phyloP scores from a whole-genome alignment of 2,888 invertebrate genomes.

The Elysia crispata region DNA sequence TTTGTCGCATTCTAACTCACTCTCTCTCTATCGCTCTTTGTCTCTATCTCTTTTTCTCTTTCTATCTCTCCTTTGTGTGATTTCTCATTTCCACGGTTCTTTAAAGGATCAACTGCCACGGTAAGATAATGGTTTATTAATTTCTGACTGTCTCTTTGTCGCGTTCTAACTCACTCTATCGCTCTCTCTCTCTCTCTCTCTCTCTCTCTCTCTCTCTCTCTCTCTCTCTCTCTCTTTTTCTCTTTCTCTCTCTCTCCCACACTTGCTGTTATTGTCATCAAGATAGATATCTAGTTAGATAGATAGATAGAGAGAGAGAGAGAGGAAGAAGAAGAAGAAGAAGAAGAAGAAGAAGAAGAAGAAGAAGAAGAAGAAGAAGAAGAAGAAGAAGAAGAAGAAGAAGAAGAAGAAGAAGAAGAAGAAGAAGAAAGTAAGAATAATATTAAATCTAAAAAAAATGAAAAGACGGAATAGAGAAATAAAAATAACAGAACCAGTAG shows the following conservation, averaged over 20 bases:
- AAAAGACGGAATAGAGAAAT: no score
- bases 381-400: conserved; percentile 1
- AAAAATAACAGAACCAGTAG: no score
- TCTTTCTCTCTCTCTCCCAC: conserved; percentile 9
- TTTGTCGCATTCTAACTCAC: no score
- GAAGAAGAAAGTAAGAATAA: background rate
- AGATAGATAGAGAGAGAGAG: background rate
- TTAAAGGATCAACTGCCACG: no score
- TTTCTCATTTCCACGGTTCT: no score
- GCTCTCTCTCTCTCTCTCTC: background rate
- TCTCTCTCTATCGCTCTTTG: no score
- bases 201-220: conserved; percentile 2
- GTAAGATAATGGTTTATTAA: background rate
- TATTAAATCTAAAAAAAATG: no score
- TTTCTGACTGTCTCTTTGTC: background rate
- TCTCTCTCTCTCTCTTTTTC: background rate
- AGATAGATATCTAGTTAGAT: background rate
- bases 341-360: background rate
- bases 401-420: background rate
- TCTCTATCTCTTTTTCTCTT: no score
- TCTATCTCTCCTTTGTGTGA: no score
- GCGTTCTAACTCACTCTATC: no score
- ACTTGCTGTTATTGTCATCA: background rate
- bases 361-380: background rate
- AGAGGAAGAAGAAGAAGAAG: background rate